A percentile compares a stretch with the other conserved stretches of the same genome.
Evolutionary conservation across 2,797 vertebrate species (phyloP).

Genomic region (Thamnophis elegans): DNA sequence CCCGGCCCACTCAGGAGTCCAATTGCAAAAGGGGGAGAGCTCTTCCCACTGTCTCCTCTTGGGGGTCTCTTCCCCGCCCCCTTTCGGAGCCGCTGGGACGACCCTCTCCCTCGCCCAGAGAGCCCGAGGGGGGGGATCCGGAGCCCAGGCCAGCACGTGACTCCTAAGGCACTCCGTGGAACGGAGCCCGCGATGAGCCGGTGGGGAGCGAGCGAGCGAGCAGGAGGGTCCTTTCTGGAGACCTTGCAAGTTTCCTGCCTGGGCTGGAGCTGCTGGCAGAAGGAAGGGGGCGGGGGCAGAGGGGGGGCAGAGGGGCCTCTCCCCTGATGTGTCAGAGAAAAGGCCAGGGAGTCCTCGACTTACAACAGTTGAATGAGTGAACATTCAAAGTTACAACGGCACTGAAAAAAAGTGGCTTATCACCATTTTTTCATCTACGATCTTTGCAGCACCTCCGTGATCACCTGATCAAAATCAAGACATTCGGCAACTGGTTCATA

Average conservation of each 20-base stretch:
- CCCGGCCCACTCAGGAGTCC: not conserved
- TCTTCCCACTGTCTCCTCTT: not conserved
- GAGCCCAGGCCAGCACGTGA: conserved; percentile 15
- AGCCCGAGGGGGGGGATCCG: not conserved
- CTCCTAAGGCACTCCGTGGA: conserved; percentile 33
- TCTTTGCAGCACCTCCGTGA: not conserved
- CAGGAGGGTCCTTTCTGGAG: not conserved
- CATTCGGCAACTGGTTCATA: too few relatives aligned
- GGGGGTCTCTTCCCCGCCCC: not conserved
- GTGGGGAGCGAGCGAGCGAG: not conserved
- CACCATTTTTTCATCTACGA: accelerated
- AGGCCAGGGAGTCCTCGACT: accelerated
- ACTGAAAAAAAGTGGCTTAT: not conserved
- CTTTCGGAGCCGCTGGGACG: not conserved
- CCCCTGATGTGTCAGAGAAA: not conserved
- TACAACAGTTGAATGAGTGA: not conserved
- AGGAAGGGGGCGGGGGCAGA: accelerated
- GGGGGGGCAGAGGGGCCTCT: not conserved
- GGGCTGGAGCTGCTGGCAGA: not conserved
- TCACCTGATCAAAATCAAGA: accelerated
- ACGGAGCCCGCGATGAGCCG: conserved; percentile 66
- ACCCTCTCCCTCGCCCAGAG: not conserved
- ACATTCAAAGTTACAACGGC: not conserved
- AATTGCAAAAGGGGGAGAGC: not conserved
- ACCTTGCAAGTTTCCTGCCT: conserved; percentile 40